Conservation (phyloP, 2,888 invertebrate species). For the Drosophila diplacantha region DNA sequence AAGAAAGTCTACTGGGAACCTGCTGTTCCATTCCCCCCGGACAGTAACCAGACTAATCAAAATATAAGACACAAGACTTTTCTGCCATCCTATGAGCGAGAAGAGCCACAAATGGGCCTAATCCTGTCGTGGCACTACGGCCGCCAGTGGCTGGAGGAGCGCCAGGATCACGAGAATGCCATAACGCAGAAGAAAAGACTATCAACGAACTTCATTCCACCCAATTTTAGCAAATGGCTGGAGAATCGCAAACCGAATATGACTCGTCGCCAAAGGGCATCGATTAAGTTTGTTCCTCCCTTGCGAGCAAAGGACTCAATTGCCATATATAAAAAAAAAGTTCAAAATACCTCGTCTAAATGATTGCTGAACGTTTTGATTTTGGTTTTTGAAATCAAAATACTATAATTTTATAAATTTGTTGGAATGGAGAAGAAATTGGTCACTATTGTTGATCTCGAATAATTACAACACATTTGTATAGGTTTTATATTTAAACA, state of each 20-base stretch:
- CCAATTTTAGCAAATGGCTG: conserved; percentile 11
- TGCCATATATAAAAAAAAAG: too few species aligned
- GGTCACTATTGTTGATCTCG: neutral
- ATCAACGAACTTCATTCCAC: conserved; percentile 1
- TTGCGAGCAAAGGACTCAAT: too few species aligned
- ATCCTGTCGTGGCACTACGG: conserved; percentile 31
- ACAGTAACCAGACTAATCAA: neutral
- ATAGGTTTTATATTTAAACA: neutral
- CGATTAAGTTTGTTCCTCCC: neutral
- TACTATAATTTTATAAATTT: neutral
- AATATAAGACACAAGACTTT: conserved; percentile 3
- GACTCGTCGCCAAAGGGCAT: conserved; percentile 1
- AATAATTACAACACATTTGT: neutral
- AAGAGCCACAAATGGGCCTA: conserved; percentile 15
- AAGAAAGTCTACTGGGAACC: conserved; percentile 1
- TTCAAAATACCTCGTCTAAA: neutral
- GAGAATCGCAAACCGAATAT: conserved; percentile 7
- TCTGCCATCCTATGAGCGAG: conserved; percentile 13
- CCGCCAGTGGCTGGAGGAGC: conserved; percentile 29
- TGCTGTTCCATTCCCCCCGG: neutral
- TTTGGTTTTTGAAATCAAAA: neutral
- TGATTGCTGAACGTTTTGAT: neutral
- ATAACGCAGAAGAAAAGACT: neutral
- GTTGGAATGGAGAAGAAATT: neutral
- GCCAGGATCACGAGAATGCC: neutral